A percentile compares a stretch with the other conserved stretches of the same genome.
Conservation (phyloP, 1,140 invertebrate genomes). For the Eumaeus atala region DNA sequence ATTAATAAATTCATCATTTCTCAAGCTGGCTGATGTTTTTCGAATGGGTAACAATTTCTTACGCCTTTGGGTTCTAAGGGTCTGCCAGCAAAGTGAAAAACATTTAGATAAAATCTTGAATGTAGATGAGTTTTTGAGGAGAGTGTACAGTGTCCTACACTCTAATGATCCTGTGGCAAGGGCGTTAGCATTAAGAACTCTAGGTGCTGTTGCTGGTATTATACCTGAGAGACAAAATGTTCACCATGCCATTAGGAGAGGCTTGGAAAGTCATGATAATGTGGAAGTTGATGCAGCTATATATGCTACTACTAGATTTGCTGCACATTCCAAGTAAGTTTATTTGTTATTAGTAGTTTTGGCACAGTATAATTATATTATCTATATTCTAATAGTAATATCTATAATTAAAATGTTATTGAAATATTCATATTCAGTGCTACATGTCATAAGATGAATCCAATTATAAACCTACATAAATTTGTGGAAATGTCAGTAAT, state of each 20-base stretch:
- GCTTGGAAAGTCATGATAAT: conserved; percentile 94
- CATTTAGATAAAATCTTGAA: conserved; percentile 97
- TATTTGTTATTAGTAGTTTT: background rate
- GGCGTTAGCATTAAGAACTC: conserved; percentile 90
- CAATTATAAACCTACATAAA: too few relatives aligned
- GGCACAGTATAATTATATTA: background rate
- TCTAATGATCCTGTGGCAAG: conserved; percentile 97
- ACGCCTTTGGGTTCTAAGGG: conserved; percentile 92
- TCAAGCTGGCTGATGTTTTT: conserved; percentile 96
- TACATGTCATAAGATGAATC: too few relatives aligned
- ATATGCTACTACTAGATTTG: conserved; percentile 94
- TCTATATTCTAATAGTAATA: too few relatives aligned
- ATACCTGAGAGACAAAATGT: conserved; percentile 95
- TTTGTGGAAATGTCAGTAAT: too few relatives aligned
- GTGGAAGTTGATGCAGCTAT: conserved; percentile 97
- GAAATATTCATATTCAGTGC: too few relatives aligned
- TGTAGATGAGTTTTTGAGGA: conserved; percentile 94
- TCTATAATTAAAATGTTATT: too few relatives aligned
- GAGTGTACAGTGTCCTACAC: conserved; percentile 96
- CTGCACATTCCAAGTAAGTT: conserved; percentile 89
- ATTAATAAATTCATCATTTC: conserved; percentile 95
- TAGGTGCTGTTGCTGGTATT: conserved; percentile 93
- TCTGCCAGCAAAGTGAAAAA: conserved; percentile 96
- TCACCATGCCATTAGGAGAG: conserved; percentile 93
- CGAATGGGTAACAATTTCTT: conserved; percentile 94